These are phyloP conservation scores for Halcyon smyrnensis DNA, from an alignment of 2,797 vertebrate genomes.

Conservation along the genomic window DNA sequence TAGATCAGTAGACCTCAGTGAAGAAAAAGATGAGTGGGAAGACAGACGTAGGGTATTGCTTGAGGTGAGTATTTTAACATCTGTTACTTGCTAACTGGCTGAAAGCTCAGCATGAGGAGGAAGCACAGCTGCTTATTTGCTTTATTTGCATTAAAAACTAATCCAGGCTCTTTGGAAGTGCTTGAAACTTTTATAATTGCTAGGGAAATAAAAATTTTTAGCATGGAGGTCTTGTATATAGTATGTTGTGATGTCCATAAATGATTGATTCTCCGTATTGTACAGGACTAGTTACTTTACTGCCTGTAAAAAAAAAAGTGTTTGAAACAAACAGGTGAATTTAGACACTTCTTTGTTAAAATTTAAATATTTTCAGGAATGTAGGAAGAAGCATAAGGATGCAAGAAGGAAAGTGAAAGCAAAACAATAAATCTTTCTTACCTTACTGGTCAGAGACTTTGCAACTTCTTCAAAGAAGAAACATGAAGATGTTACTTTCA, in stretches of 20 bases:
- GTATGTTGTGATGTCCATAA: not conserved
- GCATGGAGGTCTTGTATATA: not conserved
- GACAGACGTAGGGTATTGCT: slow-evolving; percentile 67
- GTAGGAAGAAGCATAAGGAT: slow-evolving; percentile 81
- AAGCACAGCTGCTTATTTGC: not conserved
- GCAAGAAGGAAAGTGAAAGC: slow-evolving; percentile 77
- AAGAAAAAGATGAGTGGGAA: slow-evolving; percentile 76
- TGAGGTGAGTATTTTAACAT: slow-evolving; percentile 64
- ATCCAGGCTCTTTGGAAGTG: not conserved
- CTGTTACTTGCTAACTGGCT: not conserved
- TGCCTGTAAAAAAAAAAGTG: not conserved
- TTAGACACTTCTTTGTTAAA: not conserved
- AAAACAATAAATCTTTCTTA: slow-evolving; percentile 38
- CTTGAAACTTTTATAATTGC: not conserved
- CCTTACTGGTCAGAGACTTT: too few relatives aligned
- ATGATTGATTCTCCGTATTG: not conserved
- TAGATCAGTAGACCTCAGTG: slow-evolving; percentile 38
- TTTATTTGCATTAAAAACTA: not conserved
- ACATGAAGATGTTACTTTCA: not conserved
- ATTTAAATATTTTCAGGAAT: slow-evolving; percentile 69
- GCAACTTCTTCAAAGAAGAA: not conserved
- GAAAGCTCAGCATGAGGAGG: not conserved
- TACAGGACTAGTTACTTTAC: not conserved
- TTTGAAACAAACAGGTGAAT: not conserved
- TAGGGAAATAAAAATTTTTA: not conserved